Evolutionary conservation across 2,113 vertebrate species (phyloP), one percentile per base, ranked within the genome.

Genomic region (Lipotes vexillifer): DNA sequence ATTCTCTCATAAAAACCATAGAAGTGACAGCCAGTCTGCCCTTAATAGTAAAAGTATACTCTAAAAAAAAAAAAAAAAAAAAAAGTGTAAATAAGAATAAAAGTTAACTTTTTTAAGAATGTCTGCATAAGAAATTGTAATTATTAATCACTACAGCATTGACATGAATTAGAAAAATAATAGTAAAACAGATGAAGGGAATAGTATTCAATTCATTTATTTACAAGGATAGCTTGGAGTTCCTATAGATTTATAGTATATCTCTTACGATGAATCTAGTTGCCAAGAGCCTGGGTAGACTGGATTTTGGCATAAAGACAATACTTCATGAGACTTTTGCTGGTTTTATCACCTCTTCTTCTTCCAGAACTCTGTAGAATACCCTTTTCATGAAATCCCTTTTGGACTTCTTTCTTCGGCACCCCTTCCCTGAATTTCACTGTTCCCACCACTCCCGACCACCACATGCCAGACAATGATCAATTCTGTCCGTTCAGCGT

Each of bases 121-220:
- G 2, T 75, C 36, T 92, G 20, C 25, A 1, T 88, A 82, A 90
- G 25, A 69, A 77, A 77, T 77, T 82, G 0, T 81, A 59, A 69
- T 66, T 94, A 84, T 80, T 87, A 65, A 55, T 90, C 52, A 97
- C 6, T 91, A 65, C 0, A 89, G 6, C 8, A 33, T 69, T 87
- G 38, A 57, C 41, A 90, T 36, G 8, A 72, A 63, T 65, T 92
- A 68, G 63, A 94, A 88, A 95, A 75, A 84, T 65, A 90, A 13
- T 94, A 36, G 27, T 78, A 93, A 94, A 63, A 18, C 72, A 44
- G 46, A 36, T 29, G 14, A 82, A 3, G 6, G 3, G 17, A 49
- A 68, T 96, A 41, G 1, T 25, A 89, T 74, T 86, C 86, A 75
- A 72, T 38, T 97, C 33, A 80, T 89, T 90, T 72, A 80, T 89